A percentile compares a stretch with the other conserved stretches of the same genome.
Conservation (phyloP, 1,140 invertebrate species). For the Drosophila dunni region DNA sequence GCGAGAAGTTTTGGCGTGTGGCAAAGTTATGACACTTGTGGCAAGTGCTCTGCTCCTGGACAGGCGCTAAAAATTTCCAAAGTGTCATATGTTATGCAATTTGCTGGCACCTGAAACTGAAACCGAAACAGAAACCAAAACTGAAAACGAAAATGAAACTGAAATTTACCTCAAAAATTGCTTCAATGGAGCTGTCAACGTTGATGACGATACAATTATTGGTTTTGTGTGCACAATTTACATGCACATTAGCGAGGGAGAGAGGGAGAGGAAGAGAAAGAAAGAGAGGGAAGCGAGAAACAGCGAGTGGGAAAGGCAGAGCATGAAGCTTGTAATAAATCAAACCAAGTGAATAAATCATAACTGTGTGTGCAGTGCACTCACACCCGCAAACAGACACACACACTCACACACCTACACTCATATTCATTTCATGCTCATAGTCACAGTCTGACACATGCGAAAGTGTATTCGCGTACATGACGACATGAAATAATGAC, state of each 20-base stretch:
- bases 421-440: slow-evolving; percentile 10
- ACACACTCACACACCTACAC: slow-evolving; percentile 26
- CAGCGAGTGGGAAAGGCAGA: background rate
- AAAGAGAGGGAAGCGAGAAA: background rate
- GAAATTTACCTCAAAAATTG: slow-evolving; percentile 69
- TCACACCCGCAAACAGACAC: slow-evolving; percentile 7
- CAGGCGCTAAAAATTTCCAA: slow-evolving; percentile 58
- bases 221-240: slow-evolving; percentile 76
- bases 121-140: background rate
- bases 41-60: slow-evolving; percentile 20
- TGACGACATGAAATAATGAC: slow-evolving; percentile 77
- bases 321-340: slow-evolving; percentile 70
- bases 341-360: slow-evolving; percentile 83
- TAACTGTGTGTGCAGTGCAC: slow-evolving; percentile 58
- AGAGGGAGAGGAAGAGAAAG: background rate
- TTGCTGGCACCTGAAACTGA: slow-evolving; percentile 2
- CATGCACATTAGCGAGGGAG: slow-evolving; percentile 31
- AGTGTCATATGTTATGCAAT: slow-evolving; percentile 67
- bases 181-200: slow-evolving; percentile 37
- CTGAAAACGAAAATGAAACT: slow-evolving; percentile 47
- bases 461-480: slow-evolving; percentile 57
- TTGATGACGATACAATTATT: slow-evolving; percentile 74
- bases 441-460: slow-evolving; percentile 62
- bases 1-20: slow-evolving; percentile 32
- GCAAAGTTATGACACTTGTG: slow-evolving; percentile 40